Percentiles rank a stretch among this genome's conserved stretches.
Conservation (phyloP, 2,113 vertebrate genomes). For the Oreamnos americanus region DNA sequence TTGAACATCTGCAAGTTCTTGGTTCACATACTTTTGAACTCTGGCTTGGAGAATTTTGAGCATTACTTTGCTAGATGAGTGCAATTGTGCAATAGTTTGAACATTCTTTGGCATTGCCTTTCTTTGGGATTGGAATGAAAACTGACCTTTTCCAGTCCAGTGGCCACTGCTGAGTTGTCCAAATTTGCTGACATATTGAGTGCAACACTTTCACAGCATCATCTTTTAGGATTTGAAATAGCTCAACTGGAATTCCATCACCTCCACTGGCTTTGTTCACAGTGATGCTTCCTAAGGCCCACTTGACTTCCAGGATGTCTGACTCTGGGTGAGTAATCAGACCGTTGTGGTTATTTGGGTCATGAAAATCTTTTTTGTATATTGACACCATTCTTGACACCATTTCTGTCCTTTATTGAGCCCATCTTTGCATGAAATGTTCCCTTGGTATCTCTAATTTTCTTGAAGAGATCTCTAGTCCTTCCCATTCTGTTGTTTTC, state of each 20-base stretch:
- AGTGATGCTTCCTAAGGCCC: background rate
- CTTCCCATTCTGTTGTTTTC: background rate
- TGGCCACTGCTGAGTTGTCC: background rate
- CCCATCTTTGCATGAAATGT: background rate
- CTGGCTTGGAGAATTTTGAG: background rate
- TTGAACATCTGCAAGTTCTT: background rate
- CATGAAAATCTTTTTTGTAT: background rate
- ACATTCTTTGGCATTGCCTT: background rate
- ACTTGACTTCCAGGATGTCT: background rate
- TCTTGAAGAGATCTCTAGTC: background rate
- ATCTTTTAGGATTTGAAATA: background rate
- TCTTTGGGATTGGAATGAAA: background rate
- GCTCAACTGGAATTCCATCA: background rate
- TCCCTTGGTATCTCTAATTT: background rate
- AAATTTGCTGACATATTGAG: background rate
- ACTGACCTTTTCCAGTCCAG: background rate
- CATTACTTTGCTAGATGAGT: background rate
- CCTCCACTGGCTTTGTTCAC: background rate
- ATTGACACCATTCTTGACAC: background rate
- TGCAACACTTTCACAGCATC: background rate
- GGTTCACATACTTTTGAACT: background rate
- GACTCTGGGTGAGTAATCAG: background rate
- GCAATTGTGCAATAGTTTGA: background rate
- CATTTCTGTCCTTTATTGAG: background rate
- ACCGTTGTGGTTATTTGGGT: background rate